These are phyloP conservation scores for Vollenhovia emeryi DNA, from an alignment of 1,140 invertebrate genomes.

Conservation along the genomic window DNA sequence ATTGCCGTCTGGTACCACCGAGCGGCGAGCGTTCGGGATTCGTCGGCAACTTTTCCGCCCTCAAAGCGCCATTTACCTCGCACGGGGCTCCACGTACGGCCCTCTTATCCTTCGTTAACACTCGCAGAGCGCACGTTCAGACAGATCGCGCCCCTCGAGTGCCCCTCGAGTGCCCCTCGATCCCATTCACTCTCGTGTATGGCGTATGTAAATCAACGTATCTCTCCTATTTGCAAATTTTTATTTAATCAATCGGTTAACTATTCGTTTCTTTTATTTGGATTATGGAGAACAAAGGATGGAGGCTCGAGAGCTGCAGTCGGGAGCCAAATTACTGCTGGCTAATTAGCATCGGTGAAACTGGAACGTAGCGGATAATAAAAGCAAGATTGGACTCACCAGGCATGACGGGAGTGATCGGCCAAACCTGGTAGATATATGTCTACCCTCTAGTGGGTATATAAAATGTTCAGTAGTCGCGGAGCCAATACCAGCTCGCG, in stretches of 20 bases:
- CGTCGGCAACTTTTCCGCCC: constrained; percentile 25
- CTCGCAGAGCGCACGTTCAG: not conserved
- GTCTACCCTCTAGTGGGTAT: not conserved
- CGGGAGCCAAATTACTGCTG: not conserved
- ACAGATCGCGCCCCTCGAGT: not conserved
- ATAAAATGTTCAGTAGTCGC: constrained; percentile 27
- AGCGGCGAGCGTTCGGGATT: constrained; percentile 18
- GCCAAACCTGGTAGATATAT: not conserved
- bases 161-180: too few relatives aligned
- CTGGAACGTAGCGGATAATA: not conserved
- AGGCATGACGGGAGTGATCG: constrained; percentile 13
- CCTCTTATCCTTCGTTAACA: constrained; percentile 46
- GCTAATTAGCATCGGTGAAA: constrained; percentile 6
- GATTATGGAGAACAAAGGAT: not conserved
- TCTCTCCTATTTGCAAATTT: not conserved
- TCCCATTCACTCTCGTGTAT: not conserved
- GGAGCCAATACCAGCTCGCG: constrained; percentile 10
- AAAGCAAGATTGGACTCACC: constrained; percentile 4
- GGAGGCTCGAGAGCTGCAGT: not conserved
- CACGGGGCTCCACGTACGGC: not conserved
- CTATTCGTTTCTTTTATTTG: not conserved
- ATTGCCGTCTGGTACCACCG: constrained; percentile 24
- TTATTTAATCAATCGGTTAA: not conserved
- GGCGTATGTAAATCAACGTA: not conserved
- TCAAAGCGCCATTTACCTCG: constrained; percentile 21